Evolutionary conservation across 2,113 vertebrate genomes (phyloP).

Genomic region (Misgurnus anguillicaudatus): DNA sequence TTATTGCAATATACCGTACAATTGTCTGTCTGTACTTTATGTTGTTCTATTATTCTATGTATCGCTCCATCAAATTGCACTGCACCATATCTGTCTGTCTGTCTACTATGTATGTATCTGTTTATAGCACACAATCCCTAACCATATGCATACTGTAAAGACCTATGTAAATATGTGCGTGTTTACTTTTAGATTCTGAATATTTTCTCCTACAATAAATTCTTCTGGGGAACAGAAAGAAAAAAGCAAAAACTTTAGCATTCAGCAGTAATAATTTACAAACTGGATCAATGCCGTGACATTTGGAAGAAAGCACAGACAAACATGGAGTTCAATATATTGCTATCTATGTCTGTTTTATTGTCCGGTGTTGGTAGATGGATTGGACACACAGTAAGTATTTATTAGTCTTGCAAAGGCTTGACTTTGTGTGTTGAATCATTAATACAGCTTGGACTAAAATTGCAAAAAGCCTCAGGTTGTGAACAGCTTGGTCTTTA

Average conservation of each 20-base stretch:
- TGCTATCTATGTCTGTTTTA: conserved; percentile 30
- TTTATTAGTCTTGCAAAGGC: conserved; percentile 25
- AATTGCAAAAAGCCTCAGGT: conserved; percentile 2
- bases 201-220: too few species aligned
- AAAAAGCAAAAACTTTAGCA: conserved; percentile 11
- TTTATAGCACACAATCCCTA: too few species aligned
- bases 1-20: too few species aligned
- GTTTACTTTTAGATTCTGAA: too few species aligned
- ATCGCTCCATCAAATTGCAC: too few species aligned
- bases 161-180: too few species aligned
- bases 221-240: background rate
- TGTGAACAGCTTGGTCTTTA: background rate
- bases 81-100: too few species aligned
- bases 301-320: conserved; percentile 29
- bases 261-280: conserved; percentile 25
- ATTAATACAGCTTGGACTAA: background rate
- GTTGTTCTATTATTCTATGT: too few species aligned
- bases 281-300: conserved; percentile 35
- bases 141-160: too few species aligned
- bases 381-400: background rate
- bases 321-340: background rate
- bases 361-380: background rate
- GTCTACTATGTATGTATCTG: too few species aligned
- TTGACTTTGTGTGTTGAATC: conserved; percentile 20
- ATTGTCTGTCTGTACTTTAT: too few species aligned